Evolutionary conservation across 2,797 vertebrate species (phyloP), one percentile per base, ranked within the genome.

Genomic region (Garrulus glandarius): DNA sequence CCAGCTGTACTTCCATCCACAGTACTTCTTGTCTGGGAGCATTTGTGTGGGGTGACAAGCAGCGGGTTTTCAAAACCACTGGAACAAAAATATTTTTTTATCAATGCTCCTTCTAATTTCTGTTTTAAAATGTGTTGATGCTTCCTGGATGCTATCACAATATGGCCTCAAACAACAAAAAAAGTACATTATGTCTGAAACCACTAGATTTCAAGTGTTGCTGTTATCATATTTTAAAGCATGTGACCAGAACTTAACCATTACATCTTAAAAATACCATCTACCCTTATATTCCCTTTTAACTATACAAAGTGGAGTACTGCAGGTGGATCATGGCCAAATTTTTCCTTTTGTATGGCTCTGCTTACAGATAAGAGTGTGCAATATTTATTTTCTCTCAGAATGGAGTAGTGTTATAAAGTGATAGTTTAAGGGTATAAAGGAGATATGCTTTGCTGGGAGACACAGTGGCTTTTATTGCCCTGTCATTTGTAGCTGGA

Each of bases 1-100:
- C 15, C 36, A 72, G 34, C 53, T 74, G 13, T 44, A 7, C 17
- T 43, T 94, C 17, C 15, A 65, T 70, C 30, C 22, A 16, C 14
- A 6, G 36, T 29, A 67, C 41, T 77, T 18, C 5, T 39, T 39
- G 13, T 29, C 70, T 32, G 49, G 74, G 30, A 43, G 49, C 15
- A 15, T 57, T 90, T 0, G 0, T 61, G n/a, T 52, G 20, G 17
- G 17, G 11, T 68, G 53, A 22, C 1, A 3, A 67, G 27, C 14
- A 13, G 39, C 27, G 8, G 44, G 22, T 76, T 93, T 60, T 90
- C 22, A 46, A 72, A 93, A 92, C 18, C 47, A 19, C 32, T 32
- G 43, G 41, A 61, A 53, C 12, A 68, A 71, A 84, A 68, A 32
- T 32, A 15, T 5, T 46, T 76, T 89, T 92, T 71, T 20, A 43